Evolutionary conservation across 2,888 invertebrate species (phyloP).

Genomic region (Latheticus oryzae): DNA sequence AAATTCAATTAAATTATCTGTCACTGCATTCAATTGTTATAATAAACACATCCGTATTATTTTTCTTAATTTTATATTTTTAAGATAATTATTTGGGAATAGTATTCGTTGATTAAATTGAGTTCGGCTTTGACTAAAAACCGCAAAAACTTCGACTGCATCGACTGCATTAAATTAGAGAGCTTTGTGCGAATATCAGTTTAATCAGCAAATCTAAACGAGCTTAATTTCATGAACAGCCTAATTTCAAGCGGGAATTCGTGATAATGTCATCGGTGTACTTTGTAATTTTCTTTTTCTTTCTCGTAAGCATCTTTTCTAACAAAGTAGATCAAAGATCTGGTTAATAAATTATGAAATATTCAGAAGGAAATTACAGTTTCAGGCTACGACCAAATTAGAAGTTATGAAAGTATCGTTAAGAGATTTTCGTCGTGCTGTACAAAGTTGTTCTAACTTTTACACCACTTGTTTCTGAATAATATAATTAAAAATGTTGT

Average conservation of each 20-base stretch:
- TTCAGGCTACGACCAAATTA: constrained; percentile 3
- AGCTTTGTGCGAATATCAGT: constrained; percentile 1
- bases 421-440: neutral
- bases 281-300: constrained; percentile 22
- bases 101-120: too few relatives aligned
- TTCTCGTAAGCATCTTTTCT: constrained; percentile 21
- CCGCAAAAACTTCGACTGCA: constrained; percentile 2
- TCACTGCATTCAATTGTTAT: too few relatives aligned
- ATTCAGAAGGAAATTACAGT: constrained; percentile 22
- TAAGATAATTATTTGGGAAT: too few relatives aligned
- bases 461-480: constrained; percentile 1
- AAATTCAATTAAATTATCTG: constrained; percentile 20
- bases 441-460: constrained; percentile 7
- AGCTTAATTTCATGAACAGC: constrained; percentile 6
- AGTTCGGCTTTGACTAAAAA: too few relatives aligned
- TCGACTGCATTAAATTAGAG: constrained; percentile 14
- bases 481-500: constrained; percentile 13
- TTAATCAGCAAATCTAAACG: constrained; percentile 4
- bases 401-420: constrained; percentile 4
- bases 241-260: constrained; percentile 15
- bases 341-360: constrained; percentile 25
- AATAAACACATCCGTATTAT: too few relatives aligned
- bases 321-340: constrained; percentile 28
- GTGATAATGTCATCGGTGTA: constrained; percentile 16
- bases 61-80: too few relatives aligned